phyloP scores from a whole-genome alignment of 2,113 vertebrate species.

The Psophia crepitans region DNA sequence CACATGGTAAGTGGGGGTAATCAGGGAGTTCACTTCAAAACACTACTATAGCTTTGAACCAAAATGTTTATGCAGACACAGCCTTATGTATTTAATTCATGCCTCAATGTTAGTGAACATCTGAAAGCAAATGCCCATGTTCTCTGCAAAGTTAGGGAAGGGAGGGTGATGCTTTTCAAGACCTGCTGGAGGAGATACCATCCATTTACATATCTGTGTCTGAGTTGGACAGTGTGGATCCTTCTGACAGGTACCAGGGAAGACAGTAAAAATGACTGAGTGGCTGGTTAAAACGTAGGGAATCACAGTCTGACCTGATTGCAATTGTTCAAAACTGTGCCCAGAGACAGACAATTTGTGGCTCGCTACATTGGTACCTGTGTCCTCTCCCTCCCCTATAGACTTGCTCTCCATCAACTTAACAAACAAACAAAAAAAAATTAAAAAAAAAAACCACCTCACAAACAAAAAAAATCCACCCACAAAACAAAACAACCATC shows the following conservation, averaged over 20 bases:
- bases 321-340: not conserved
- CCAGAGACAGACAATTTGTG: not conserved
- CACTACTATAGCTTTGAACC: not conserved
- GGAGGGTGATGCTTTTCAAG: not conserved
- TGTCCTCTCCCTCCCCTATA: not conserved
- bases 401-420: not conserved
- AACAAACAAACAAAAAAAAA: too few species aligned
- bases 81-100: not conserved
- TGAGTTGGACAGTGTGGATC: not conserved
- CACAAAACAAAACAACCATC: too few species aligned
- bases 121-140: not conserved
- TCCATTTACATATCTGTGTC: not conserved
- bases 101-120: not conserved
- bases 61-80: not conserved
- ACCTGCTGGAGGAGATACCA: not conserved
- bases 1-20: not conserved
- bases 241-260: not conserved
- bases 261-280: not conserved
- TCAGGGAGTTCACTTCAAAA: constrained; percentile 13
- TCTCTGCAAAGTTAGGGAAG: not conserved
- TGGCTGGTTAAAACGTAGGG: not conserved
- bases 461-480: too few species aligned
- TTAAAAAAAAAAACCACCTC: too few species aligned
- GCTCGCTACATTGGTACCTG: not conserved
- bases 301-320: not conserved